Percentiles rank a stretch among this genome's conserved stretches.
phyloP scores from a whole-genome alignment of 2,113 vertebrate species.

The Accipiter virgatus region DNA sequence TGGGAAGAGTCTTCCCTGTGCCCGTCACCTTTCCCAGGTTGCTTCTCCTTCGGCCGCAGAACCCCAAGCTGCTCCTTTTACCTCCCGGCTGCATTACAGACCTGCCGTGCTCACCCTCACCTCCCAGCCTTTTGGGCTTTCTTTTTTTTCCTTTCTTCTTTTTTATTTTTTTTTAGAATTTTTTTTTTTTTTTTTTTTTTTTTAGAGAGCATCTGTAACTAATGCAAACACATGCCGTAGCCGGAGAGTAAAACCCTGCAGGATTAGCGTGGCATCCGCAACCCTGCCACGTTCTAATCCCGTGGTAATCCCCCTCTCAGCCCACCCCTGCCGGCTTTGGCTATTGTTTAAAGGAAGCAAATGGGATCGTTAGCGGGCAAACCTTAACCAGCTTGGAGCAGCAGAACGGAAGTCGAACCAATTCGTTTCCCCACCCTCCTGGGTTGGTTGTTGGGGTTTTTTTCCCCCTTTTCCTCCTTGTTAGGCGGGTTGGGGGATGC shows the following conservation, averaged over 20 bases:
- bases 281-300: constrained; percentile 35
- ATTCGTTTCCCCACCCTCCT: background rate
- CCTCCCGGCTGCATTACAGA: background rate
- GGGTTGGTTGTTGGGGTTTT: background rate
- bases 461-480: background rate
- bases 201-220: constrained; percentile 25
- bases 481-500: background rate
- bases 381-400: constrained; percentile 44
- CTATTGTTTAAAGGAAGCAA: constrained; percentile 59
- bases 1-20: background rate
- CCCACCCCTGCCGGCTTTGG: constrained; percentile 22
- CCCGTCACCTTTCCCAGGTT: background rate
- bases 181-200: background rate
- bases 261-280: constrained; percentile 36
- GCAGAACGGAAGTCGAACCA: background rate
- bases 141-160: background rate
- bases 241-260: constrained; percentile 15
- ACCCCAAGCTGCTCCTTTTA: background rate
- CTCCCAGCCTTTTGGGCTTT: background rate
- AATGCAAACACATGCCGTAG: constrained; percentile 21
- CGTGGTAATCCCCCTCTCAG: constrained; percentile 12
- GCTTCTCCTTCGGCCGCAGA: background rate
- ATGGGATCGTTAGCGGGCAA: constrained; percentile 46
- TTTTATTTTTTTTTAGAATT: background rate
- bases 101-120: accelerated